These are phyloP conservation scores for Actenoides hombroni DNA, from an alignment of 2,113 vertebrate genomes.

Conservation along the genomic window DNA sequence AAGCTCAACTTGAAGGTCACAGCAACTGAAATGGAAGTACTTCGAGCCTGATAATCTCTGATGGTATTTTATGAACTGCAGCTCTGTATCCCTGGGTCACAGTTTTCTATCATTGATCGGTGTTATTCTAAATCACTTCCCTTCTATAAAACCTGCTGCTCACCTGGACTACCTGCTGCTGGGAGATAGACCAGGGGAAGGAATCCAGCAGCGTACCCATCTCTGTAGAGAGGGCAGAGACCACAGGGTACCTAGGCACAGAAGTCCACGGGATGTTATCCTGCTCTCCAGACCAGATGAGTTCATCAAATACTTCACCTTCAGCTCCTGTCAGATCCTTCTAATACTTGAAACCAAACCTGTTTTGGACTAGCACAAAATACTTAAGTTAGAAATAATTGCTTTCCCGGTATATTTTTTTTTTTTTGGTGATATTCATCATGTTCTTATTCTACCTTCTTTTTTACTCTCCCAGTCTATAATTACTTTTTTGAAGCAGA, in stretches of 20 bases:
- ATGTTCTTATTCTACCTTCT: neutral
- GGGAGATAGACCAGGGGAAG: rapidly evolving
- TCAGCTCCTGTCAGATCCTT: neutral
- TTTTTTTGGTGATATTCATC: neutral
- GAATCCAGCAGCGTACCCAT: neutral
- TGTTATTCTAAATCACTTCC: neutral
- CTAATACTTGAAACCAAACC: neutral
- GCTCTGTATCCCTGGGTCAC: neutral
- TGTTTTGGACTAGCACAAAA: neutral
- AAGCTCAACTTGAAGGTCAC: neutral
- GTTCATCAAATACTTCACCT: neutral
- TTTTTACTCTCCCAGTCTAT: neutral
- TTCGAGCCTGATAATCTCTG: neutral
- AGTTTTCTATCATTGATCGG: neutral
- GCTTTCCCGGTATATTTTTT: neutral
- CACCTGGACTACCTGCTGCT: neutral
- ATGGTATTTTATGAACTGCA: constrained; percentile 6
- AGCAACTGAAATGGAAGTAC: neutral
- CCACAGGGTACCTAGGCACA: neutral
- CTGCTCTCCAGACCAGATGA: neutral
- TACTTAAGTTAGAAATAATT: neutral
- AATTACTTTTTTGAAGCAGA: constrained; percentile 26
- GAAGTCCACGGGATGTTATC: rapidly evolving
- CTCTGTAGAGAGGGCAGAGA: neutral
- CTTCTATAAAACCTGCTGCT: neutral